These are phyloP conservation scores for Myrmecobius fasciatus DNA, from an alignment of 2,113 vertebrate genomes.

Conservation along the genomic window DNA sequence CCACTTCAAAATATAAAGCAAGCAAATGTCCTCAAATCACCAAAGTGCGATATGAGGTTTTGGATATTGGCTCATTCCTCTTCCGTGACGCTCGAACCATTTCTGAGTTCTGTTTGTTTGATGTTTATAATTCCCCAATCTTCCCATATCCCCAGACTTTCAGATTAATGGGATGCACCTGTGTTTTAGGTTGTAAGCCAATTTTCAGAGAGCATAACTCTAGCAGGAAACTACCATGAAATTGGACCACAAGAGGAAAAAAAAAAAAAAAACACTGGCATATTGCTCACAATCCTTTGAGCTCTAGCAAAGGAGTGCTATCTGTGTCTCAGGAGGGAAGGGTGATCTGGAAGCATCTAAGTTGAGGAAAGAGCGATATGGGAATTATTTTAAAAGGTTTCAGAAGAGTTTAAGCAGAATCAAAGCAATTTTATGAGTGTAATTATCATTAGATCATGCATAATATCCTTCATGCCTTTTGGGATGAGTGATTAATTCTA, in stretches of 20 bases:
- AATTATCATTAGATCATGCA: background rate
- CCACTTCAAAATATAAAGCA: background rate
- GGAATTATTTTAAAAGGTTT: conserved; percentile 21
- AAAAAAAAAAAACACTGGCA: background rate
- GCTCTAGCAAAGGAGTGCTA: background rate
- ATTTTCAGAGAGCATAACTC: background rate
- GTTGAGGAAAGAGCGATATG: background rate
- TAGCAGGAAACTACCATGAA: conserved; percentile 17
- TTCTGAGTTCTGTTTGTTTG: background rate
- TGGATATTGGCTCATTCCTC: background rate
- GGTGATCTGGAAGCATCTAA: background rate
- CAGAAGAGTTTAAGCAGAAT: conserved; percentile 17
- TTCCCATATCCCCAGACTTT: background rate
- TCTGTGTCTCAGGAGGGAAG: background rate
- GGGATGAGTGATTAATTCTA: conserved; percentile 21
- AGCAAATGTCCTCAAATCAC: background rate
- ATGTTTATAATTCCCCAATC: background rate
- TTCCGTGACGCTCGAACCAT: background rate
- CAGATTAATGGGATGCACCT: conserved; percentile 13
- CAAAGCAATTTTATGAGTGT: conserved; percentile 37
- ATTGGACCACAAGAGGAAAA: background rate
- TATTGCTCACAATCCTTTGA: background rate
- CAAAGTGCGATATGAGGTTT: background rate
- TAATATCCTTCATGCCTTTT: conserved; percentile 6
- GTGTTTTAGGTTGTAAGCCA: background rate